Base-by-base conservation (phyloP, 2,888 invertebrate genomes). In the Dione vanillae region DNA sequence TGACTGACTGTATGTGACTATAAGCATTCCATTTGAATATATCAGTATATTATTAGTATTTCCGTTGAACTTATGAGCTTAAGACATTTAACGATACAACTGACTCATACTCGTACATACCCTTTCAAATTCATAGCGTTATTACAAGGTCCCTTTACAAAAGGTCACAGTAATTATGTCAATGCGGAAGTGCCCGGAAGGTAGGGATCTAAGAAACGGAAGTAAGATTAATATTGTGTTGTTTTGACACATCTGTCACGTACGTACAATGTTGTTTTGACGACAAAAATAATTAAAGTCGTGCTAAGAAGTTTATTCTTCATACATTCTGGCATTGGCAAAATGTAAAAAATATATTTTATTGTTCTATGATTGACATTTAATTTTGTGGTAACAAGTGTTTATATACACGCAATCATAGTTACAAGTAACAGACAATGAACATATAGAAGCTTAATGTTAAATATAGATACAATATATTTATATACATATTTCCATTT, bases 211-310 rank as follows among this genome's bases (percentile, higher is more conserved):
- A 49, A 61, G 41, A 61, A 71, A 65, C 74, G 74, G 74, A 74
- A 74, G 64, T 71, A 11, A 40, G 40, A 58, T 59, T 58, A 51
- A 52, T 54, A 45, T 45, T 56, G 43, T 56, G 19, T 37, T 8
- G 45, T 64, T 71, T 67, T 69, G 73, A 72, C 59, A 56, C 58
- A 69, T 73, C 41, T 71, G 59, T 69, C 71, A 74, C 67, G 69
- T 58, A 37, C 52, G 14, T 35, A 61, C 56, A 74, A 69, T 74
- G 54, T 35, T 27, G 64, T 14, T 6, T 6, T 35, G 61, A 27
- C 45, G 61, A 45, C 61, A 45, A 45, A 27, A n/a, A 61, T 45
- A n/a, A 61, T 43, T 45, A 27, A 43, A 45, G 2, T 11, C n/a
- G n/a, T 61, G 45, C n/a, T n/a, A 27, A 43, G 41, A 41, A 59